These are phyloP conservation scores for Tryphoninae sp. DNA, from an alignment of 2,888 invertebrate species.

Conservation along the genomic window DNA sequence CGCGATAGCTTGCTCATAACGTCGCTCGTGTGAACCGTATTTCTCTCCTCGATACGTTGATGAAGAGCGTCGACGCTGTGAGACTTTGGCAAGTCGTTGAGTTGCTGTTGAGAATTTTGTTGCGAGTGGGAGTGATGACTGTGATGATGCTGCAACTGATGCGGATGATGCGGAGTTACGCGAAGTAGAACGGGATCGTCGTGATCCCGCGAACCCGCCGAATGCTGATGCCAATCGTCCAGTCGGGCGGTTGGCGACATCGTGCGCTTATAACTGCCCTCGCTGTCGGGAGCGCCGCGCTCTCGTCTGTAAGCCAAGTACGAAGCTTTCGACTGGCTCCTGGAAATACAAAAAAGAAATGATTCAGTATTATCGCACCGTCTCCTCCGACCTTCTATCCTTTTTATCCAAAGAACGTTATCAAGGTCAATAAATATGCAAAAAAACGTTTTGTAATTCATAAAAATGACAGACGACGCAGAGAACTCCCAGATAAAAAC, in stretches of 20 bases:
- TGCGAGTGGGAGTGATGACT: slow-evolving; percentile 61
- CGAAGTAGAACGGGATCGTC: slow-evolving; percentile 78
- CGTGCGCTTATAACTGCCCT: slow-evolving; percentile 89
- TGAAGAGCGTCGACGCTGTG: slow-evolving; percentile 78
- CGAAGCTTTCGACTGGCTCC: slow-evolving; percentile 90
- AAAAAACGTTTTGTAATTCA: too few relatives aligned
- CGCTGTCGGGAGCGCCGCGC: slow-evolving; percentile 86
- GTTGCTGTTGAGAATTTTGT: slow-evolving; percentile 55
- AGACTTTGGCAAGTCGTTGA: slow-evolving; percentile 73
- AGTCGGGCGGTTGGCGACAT: slow-evolving; percentile 84
- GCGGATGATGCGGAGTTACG: slow-evolving; percentile 74
- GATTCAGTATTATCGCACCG: background rate
- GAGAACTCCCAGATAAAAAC: background rate
- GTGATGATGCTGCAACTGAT: slow-evolving; percentile 66
- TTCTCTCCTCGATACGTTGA: slow-evolving; percentile 74
- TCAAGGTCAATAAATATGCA: too few relatives aligned
- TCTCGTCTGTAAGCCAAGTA: slow-evolving; percentile 88
- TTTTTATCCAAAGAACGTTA: too few relatives aligned
- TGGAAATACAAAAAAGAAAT: slow-evolving; percentile 79
- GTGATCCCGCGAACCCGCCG: slow-evolving; percentile 67
- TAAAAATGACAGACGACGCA: background rate
- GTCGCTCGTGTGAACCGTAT: slow-evolving; percentile 77
- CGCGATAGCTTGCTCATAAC: slow-evolving; percentile 82
- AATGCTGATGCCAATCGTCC: slow-evolving; percentile 75
- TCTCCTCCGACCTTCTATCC: too few relatives aligned